Conservation (phyloP, 2,888 invertebrate species). For the Miltochrista miniata region DNA sequence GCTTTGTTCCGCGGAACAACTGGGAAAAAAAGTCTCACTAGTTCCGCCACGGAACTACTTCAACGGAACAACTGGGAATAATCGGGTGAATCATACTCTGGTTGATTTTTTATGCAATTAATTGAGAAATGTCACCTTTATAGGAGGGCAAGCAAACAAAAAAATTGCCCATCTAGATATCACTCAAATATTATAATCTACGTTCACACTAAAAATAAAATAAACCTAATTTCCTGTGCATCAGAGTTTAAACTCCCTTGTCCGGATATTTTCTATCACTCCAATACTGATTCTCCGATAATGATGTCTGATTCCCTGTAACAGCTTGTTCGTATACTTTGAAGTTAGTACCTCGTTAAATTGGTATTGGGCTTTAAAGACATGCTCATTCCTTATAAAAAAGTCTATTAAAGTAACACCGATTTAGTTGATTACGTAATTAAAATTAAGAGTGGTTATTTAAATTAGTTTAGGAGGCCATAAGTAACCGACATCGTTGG, state of each 20-base stretch:
- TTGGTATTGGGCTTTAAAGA: constrained; percentile 9
- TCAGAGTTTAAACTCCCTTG: not conserved
- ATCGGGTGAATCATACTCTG: too few species aligned
- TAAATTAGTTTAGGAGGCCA: not conserved
- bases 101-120: too few species aligned
- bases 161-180: too few species aligned
- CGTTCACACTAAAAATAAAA: too few species aligned
- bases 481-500: not conserved
- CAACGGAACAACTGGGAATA: too few species aligned
- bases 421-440: not conserved
- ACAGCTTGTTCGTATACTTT: constrained; percentile 10
- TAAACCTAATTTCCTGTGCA: too few species aligned
- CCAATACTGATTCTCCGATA: constrained; percentile 20
- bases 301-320: constrained; percentile 11
- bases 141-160: too few species aligned
- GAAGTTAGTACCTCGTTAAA: constrained; percentile 5
- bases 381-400: constrained; percentile 3
- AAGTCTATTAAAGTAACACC: not conserved
- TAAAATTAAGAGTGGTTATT: not conserved
- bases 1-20: too few species aligned
- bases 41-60: too few species aligned
- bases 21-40: too few species aligned
- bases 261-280: constrained; percentile 5
- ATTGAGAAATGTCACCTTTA: too few species aligned
- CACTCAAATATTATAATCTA: too few species aligned